These are phyloP conservation scores for Rafetus swinhoei DNA, from an alignment of 2,113 vertebrate genomes.

Conservation along the genomic window DNA sequence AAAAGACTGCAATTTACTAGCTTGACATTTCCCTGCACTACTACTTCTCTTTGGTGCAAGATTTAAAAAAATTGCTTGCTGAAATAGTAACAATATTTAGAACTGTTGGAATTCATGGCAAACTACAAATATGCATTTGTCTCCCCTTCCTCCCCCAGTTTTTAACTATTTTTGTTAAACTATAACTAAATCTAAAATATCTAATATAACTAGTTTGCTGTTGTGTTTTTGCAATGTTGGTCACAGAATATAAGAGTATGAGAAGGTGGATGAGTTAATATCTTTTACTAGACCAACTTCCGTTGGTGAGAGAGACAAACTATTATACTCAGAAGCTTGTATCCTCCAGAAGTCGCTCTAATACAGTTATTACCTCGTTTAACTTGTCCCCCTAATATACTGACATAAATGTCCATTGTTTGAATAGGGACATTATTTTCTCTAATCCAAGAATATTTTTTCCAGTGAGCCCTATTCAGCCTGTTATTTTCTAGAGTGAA, in stretches of 20 bases:
- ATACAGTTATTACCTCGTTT: neutral
- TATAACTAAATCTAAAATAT: neutral
- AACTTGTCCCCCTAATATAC: neutral
- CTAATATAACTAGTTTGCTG: neutral
- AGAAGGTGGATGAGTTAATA: neutral
- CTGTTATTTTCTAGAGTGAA: neutral
- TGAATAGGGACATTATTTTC: neutral
- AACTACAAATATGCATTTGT: neutral
- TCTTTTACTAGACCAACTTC: neutral
- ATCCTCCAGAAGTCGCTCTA: neutral
- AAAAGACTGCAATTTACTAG: slow-evolving; percentile 57
- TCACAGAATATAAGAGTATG: neutral
- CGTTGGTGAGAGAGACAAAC: neutral
- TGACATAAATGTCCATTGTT: neutral
- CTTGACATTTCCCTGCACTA: slow-evolving; percentile 64
- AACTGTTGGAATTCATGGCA: neutral
- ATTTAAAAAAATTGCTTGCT: slow-evolving; percentile 11
- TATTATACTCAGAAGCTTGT: neutral
- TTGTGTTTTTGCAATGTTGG: neutral
- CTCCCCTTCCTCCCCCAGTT: neutral
- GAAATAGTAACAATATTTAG: neutral
- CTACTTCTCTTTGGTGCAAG: slow-evolving; percentile 21
- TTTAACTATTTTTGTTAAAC: neutral
- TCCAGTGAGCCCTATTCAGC: neutral
- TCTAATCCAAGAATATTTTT: neutral